A percentile compares a stretch with the other conserved stretches of the same genome.
Evolutionary conservation across 2,797 vertebrate genomes (phyloP).

Genomic region (Gymnothorax reevesii): DNA sequence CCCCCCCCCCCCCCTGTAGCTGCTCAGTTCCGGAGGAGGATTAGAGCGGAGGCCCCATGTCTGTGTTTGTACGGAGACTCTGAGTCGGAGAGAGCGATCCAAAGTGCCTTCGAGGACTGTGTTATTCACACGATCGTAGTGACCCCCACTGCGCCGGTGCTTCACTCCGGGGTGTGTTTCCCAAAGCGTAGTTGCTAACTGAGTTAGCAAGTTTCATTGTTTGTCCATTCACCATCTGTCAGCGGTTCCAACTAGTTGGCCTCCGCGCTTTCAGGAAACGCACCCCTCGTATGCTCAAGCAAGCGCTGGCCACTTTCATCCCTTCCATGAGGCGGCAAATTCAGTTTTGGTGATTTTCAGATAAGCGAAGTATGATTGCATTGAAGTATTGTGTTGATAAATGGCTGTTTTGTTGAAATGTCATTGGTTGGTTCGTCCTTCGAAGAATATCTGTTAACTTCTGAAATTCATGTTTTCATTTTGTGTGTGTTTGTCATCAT

Average conservation of each 20-base stretch:
- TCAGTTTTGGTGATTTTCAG: neutral
- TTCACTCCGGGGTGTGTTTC: neutral
- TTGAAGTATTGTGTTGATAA: neutral
- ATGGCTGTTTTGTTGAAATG: neutral
- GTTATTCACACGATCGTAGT: conserved; percentile 46
- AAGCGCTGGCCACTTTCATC: neutral
- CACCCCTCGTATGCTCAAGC: neutral
- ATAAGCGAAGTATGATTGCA: neutral
- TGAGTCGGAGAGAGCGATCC: conserved; percentile 45
- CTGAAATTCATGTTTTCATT: neutral
- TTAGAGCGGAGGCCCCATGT: conserved; percentile 52
- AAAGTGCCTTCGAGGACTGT: conserved; percentile 26
- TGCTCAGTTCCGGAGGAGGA: conserved; percentile 62
- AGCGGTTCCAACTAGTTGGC: too few relatives aligned
- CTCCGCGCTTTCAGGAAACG: neutral
- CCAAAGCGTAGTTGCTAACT: too few relatives aligned
- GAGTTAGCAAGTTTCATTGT: too few relatives aligned
- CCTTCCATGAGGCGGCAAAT: neutral
- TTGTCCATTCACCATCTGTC: too few relatives aligned
- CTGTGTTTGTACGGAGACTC: conserved; percentile 11
- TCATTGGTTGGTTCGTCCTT: neutral
- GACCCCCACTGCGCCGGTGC: conserved; percentile 49
- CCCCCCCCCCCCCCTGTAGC: conserved; percentile 46
- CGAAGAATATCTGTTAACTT: neutral
- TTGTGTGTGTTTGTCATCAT: neutral